Evolutionary conservation across 2,888 invertebrate species (phyloP).

Genomic region (Ditula angustiorana): DNA sequence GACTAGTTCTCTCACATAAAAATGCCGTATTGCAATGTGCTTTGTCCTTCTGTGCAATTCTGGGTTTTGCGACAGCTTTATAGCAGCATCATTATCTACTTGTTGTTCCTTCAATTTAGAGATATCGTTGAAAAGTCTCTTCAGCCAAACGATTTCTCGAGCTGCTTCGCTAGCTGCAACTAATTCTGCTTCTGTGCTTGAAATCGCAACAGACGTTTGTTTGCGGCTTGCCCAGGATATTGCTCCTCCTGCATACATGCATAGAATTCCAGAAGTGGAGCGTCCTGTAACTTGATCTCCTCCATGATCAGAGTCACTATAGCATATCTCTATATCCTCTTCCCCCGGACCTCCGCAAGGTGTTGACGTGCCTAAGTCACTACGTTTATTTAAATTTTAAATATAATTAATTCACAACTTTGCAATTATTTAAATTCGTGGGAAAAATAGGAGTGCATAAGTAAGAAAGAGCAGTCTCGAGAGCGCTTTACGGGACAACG

Average conservation of each 20-base stretch:
- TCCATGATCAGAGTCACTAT: too few species aligned
- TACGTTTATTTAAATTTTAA: neutral
- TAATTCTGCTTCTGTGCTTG: neutral
- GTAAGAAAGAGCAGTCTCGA: too few species aligned
- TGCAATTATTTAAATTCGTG: too few species aligned
- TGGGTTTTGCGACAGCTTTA: slow-evolving; percentile 1
- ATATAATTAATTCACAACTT: neutral
- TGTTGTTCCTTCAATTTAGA: slow-evolving; percentile 4
- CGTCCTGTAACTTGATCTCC: neutral
- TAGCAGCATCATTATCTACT: slow-evolving; percentile 5
- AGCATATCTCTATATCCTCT: too few species aligned
- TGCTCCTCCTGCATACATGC: neutral
- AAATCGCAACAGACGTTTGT: neutral
- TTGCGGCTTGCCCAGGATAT: neutral
- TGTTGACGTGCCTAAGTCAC: slow-evolving; percentile 3
- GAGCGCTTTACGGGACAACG: too few species aligned
- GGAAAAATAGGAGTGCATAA: slow-evolving; percentile 13
- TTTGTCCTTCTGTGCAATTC: slow-evolving; percentile 4
- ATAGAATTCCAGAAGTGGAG: neutral
- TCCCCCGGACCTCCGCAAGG: slow-evolving; percentile 8
- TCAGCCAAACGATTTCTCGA: neutral
- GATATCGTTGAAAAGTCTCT: neutral
- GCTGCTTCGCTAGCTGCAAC: slow-evolving; percentile 1
- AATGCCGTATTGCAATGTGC: neutral
- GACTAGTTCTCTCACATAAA: slow-evolving; percentile 1